phyloP scores from a whole-genome alignment of 2,113 vertebrate species.

The Gallinago jamesoni region DNA sequence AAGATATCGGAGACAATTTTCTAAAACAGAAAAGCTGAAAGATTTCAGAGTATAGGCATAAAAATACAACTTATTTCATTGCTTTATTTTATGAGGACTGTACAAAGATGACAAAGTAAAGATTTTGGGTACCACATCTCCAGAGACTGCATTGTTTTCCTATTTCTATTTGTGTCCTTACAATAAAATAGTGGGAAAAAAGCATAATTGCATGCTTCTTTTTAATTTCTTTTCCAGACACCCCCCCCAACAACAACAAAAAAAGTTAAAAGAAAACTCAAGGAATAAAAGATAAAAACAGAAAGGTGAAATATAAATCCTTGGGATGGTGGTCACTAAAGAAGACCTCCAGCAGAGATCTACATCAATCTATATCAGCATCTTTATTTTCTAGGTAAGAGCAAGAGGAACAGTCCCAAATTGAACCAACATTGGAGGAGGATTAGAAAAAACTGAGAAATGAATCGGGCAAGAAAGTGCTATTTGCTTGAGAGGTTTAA shows the following conservation, averaged over 20 bases:
- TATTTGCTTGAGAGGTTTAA: background rate
- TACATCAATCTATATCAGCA: background rate
- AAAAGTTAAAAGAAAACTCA: background rate
- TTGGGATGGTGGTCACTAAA: background rate
- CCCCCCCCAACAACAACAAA: background rate
- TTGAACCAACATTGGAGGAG: background rate
- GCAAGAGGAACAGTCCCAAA: background rate
- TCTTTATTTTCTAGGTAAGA: background rate
- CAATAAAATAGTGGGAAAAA: background rate
- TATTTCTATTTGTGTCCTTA: background rate
- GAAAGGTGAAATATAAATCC: background rate
- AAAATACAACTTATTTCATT: background rate
- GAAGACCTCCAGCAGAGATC: background rate
- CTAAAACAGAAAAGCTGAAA: background rate
- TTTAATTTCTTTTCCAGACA: background rate
- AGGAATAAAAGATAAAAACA: background rate
- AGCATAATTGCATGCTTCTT: background rate
- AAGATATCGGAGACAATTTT: background rate
- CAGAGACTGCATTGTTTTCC: background rate
- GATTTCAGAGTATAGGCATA: background rate
- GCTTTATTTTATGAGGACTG: background rate
- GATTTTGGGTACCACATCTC: background rate
- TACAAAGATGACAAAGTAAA: background rate
- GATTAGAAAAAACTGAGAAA: background rate
- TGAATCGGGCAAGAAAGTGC: background rate